Base-by-base conservation (phyloP, 2,797 vertebrate genomes). In the Cygnus olor region DNA sequence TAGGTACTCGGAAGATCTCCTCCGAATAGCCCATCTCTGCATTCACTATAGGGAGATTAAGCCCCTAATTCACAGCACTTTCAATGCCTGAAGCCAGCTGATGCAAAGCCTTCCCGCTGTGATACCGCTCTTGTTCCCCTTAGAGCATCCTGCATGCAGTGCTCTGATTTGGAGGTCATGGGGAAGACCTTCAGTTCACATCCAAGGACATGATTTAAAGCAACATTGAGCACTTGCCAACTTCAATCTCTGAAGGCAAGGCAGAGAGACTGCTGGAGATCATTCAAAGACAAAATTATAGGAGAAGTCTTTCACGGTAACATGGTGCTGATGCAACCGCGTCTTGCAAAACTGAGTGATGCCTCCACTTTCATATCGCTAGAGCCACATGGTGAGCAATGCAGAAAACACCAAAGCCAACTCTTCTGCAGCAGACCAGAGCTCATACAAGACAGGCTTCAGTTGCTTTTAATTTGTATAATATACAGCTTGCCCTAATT, bases 121-220 rank as follows among this genome's bases (percentile, higher is more conserved):
- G 64, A 45, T 51, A 34, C 27, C 7, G 0, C 27, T 85, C 40
- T 76, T 27, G n/a, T 1, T 83, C 73, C 61, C 64, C 30, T 32
- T 9, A 27, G 66, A 0, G 0, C 32, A 60, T n/a, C 30, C 56
- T 0, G 0, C 6, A 9, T 0, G 0, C 54, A 27, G n/a, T 1
- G 0, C 42, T 71, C 34, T 6, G 69, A 0, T 38, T 40, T 53
- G 72, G 79, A 91, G 73, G 85, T 89, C 89, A 51, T 63, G 44
- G 58, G 76, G 47, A 79, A 85, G 42, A 80, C 38, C 49, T 56
- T 70, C 60, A 72, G 49, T 57, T 80, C 71, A 11, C 58, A 74
- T 66, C 61, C 79, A 87, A 45, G 90, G 64, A 32, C 57, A 16
- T 0, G 1, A 80, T 36, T 77, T 53, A 28, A 51, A 74, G 88